Percentiles rank a stretch among this genome's conserved stretches.
Evolutionary conservation across 2,888 invertebrate genomes (phyloP).

Genomic region (Microchrysa polita): DNA sequence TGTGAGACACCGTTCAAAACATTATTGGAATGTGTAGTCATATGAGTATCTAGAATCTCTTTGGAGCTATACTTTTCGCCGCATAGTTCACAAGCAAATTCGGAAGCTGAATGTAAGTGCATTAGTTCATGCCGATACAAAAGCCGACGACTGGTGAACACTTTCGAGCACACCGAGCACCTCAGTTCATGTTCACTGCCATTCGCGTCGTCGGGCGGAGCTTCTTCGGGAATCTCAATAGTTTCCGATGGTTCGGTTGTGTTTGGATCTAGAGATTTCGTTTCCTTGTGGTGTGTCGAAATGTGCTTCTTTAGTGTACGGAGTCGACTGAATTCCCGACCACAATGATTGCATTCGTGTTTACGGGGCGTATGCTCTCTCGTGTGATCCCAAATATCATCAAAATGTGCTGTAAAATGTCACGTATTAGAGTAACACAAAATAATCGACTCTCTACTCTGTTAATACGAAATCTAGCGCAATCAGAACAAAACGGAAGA

Average conservation of each 20-base stretch:
- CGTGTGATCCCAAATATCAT: slow-evolving; percentile 25
- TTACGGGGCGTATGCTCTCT: slow-evolving; percentile 3
- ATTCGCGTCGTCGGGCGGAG: not conserved
- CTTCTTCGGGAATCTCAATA: not conserved
- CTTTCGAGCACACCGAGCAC: slow-evolving; percentile 9
- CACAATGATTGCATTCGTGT: slow-evolving; percentile 8
- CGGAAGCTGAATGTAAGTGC: not conserved
- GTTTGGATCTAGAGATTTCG: too few relatives aligned
- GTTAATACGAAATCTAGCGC: too few relatives aligned
- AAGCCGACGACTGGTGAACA: not conserved
- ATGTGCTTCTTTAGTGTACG: not conserved
- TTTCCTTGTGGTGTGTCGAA: not conserved
- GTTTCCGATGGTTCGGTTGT: not conserved
- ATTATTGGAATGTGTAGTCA: not conserved
- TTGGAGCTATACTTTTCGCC: not conserved
- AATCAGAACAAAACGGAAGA: too few relatives aligned
- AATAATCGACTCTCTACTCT: not conserved
- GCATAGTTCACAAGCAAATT: not conserved
- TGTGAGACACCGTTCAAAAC: not conserved
- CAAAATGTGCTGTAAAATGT: not conserved
- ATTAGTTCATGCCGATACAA: slow-evolving; percentile 10
- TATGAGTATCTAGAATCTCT: not conserved
- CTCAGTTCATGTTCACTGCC: not conserved
- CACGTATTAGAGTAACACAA: not conserved
- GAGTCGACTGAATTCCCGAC: not conserved